These are phyloP conservation scores for Drosophila crucigera DNA, from an alignment of 2,888 invertebrate genomes.

Conservation along the genomic window DNA sequence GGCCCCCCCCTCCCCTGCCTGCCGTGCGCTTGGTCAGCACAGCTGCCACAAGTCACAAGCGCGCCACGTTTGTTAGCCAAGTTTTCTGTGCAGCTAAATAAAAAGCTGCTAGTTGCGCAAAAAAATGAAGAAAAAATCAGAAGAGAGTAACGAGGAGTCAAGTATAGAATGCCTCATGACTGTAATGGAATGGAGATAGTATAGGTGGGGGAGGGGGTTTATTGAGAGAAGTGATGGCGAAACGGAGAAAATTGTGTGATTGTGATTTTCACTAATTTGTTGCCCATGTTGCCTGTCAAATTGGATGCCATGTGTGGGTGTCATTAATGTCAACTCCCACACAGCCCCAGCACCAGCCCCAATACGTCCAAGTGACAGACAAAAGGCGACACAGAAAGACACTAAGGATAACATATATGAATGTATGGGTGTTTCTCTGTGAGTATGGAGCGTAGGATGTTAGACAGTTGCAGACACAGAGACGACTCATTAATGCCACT, in stretches of 20 bases:
- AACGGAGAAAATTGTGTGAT: slow-evolving; percentile 42
- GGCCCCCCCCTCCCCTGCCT: no score
- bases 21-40: slow-evolving; percentile 63
- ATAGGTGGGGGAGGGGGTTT: neutral
- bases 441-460: slow-evolving; percentile 19
- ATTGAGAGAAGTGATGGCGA: neutral
- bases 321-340: slow-evolving; percentile 69
- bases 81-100: neutral
- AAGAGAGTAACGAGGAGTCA: neutral
- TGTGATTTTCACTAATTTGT: slow-evolving; percentile 77
- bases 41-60: slow-evolving; percentile 71
- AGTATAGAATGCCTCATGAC: slow-evolving; percentile 28
- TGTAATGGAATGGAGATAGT: slow-evolving; percentile 21
- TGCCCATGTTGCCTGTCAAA: slow-evolving; percentile 76
- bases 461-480: slow-evolving; percentile 72
- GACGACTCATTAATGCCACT: slow-evolving; percentile 80
- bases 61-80: slow-evolving; percentile 19
- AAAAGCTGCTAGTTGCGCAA: neutral
- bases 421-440: slow-evolving; percentile 6
- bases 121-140: neutral
- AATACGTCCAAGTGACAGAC: slow-evolving; percentile 3
- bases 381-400: slow-evolving; percentile 52
- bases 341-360: neutral
- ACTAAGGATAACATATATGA: slow-evolving; percentile 30
- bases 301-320: slow-evolving; percentile 79